These are phyloP conservation scores for Galeopterus variegatus DNA, from an alignment of 2,113 vertebrate genomes.

Conservation along the genomic window DNA sequence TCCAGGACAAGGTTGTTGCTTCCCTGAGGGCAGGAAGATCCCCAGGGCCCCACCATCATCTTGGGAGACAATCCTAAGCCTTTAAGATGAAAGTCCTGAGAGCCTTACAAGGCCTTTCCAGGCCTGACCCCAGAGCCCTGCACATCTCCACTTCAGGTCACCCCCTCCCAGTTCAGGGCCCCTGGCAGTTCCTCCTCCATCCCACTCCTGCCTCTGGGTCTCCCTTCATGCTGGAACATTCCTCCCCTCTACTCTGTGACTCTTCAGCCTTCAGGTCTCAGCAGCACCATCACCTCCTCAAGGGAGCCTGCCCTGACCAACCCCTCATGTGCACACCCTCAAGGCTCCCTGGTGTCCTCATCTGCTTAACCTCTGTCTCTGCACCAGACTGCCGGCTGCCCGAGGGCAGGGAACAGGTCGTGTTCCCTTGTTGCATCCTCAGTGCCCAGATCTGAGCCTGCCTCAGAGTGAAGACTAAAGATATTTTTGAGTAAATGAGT, in stretches of 20 bases:
- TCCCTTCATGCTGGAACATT: background rate
- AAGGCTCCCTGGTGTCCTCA: background rate
- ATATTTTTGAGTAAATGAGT: background rate
- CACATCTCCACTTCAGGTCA: background rate
- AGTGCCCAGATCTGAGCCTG: background rate
- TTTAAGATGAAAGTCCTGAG: background rate
- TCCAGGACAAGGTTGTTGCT: background rate
- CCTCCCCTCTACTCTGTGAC: background rate
- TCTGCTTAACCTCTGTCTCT: constrained; percentile 3
- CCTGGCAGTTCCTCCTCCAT: background rate
- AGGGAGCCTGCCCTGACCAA: background rate
- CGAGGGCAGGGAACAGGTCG: background rate
- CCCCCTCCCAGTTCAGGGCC: background rate
- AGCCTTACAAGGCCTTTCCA: background rate
- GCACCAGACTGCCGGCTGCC: background rate
- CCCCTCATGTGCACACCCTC: background rate
- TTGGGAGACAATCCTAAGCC: background rate
- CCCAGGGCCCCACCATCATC: background rate
- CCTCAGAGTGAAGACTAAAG: background rate
- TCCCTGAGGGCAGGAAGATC: background rate
- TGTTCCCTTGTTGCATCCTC: background rate
- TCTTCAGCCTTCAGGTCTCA: background rate
- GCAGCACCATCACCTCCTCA: background rate
- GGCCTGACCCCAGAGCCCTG: background rate
- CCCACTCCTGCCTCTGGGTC: background rate